Conservation (phyloP, 2,888 invertebrate genomes). For the Nudaria mundana region DNA sequence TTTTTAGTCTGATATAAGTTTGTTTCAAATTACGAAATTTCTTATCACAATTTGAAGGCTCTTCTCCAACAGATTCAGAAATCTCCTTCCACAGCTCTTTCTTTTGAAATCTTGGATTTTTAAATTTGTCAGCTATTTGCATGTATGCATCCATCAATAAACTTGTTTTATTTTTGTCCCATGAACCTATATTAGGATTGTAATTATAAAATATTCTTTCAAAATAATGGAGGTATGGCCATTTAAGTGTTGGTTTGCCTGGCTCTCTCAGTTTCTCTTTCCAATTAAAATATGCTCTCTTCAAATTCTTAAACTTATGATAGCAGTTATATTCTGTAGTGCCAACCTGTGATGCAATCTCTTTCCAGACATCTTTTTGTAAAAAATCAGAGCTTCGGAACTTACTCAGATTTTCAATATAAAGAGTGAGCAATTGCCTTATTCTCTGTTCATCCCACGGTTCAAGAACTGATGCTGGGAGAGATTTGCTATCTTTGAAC, state of each 20-base stretch:
- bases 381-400: slow-evolving; percentile 53
- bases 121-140: slow-evolving; percentile 62
- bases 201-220: slow-evolving; percentile 68
- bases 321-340: slow-evolving; percentile 70
- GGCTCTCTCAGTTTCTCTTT: slow-evolving; percentile 52
- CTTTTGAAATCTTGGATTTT: slow-evolving; percentile 61
- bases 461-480: slow-evolving; percentile 51
- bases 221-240: slow-evolving; percentile 68
- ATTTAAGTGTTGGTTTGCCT: slow-evolving; percentile 56
- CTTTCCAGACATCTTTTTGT: slow-evolving; percentile 71
- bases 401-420: slow-evolving; percentile 60
- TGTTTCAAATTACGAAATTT: slow-evolving; percentile 72
- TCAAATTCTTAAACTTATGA: slow-evolving; percentile 70
- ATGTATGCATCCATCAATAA: slow-evolving; percentile 57
- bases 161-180: slow-evolving; percentile 60
- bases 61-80: slow-evolving; percentile 51
- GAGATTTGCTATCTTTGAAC: slow-evolving; percentile 60
- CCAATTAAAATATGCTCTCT: slow-evolving; percentile 66
- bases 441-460: slow-evolving; percentile 69
- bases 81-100: slow-evolving; percentile 71
- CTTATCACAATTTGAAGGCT: slow-evolving; percentile 58
- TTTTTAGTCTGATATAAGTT: slow-evolving; percentile 62
- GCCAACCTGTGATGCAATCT: slow-evolving; percentile 56
- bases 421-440: slow-evolving; percentile 53
- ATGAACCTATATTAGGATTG: slow-evolving; percentile 51